phyloP scores from a whole-genome alignment of 2,888 invertebrate genomes.

The Morpho deidamia region DNA sequence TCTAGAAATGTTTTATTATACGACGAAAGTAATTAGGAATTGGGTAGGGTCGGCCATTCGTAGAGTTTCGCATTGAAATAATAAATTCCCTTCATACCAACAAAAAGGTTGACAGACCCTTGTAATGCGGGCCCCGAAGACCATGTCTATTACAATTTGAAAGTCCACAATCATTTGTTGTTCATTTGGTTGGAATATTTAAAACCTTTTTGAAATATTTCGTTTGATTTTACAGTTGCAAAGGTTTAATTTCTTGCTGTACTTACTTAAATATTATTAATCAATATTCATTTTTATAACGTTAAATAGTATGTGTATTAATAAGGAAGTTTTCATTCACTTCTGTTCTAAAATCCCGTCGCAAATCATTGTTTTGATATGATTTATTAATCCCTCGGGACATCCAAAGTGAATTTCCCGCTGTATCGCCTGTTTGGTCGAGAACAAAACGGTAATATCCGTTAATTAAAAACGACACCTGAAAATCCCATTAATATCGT shows the following conservation, averaged over 20 bases:
- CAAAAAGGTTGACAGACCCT: constrained; percentile 1
- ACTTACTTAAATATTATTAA: background rate
- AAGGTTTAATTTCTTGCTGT: no score
- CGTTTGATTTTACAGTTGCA: no score
- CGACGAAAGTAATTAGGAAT: constrained; percentile 1
- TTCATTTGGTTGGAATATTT: no score
- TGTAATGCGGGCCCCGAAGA: background rate
- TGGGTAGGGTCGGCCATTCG: background rate
- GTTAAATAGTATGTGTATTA: background rate
- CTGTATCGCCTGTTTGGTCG: background rate
- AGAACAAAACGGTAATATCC: background rate
- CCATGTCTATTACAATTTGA: background rate
- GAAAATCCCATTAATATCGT: constrained; percentile 1
- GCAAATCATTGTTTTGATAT: background rate
- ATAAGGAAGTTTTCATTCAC: background rate
- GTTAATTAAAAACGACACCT: constrained; percentile 2
- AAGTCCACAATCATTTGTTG: no score
- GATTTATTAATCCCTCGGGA: background rate
- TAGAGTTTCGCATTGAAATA: background rate
- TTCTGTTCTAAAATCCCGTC: background rate
- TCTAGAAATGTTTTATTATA: background rate
- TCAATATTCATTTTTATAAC: background rate
- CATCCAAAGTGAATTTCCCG: background rate
- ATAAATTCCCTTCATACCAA: background rate
- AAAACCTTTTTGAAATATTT: no score